Conservation (phyloP, 2,797 vertebrate genomes). For the Xiphophorus birchmanni region DNA sequence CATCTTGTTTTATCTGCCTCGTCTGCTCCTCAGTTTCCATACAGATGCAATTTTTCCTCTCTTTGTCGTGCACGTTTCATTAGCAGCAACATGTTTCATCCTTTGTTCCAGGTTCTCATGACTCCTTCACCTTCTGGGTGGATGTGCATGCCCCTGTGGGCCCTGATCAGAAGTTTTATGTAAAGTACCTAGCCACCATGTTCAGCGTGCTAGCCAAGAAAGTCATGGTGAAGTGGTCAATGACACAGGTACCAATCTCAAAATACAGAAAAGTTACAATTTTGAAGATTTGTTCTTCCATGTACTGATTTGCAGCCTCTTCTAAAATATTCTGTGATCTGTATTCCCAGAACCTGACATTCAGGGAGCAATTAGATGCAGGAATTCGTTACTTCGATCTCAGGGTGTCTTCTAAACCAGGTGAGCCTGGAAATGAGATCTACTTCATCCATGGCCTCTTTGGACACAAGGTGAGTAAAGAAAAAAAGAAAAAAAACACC, state of each 20-base stretch:
- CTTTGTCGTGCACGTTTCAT: not conserved
- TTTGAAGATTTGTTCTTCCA: not conserved
- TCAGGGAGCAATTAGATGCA: constrained; percentile 92
- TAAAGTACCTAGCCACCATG: constrained; percentile 90
- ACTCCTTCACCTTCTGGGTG: constrained; percentile 98
- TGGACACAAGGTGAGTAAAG: constrained; percentile 85
- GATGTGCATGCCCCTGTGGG: constrained; percentile 94
- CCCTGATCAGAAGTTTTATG: constrained; percentile 90
- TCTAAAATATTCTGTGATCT: constrained; percentile 5
- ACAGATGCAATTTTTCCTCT: not conserved
- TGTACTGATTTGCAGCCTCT: not conserved
- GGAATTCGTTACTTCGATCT: constrained; percentile 98
- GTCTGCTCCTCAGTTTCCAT: not conserved
- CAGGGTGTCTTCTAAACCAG: constrained; percentile 94
- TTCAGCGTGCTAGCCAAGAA: constrained; percentile 91
- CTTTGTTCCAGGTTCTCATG: constrained; percentile 88
- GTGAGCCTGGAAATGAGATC: constrained; percentile 87
- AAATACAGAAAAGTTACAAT: not conserved
- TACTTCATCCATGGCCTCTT: constrained; percentile 98
- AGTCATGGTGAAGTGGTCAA: constrained; percentile 98
- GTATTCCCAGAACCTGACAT: constrained; percentile 84
- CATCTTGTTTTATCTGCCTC: not conserved
- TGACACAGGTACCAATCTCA: constrained; percentile 85
- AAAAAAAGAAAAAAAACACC: not conserved
- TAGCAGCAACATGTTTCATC: constrained; percentile 6